Evolutionary conservation across 1,140 invertebrate species (phyloP), one percentile per base, ranked within the genome.

Genomic region (Calephelis nemesis): DNA sequence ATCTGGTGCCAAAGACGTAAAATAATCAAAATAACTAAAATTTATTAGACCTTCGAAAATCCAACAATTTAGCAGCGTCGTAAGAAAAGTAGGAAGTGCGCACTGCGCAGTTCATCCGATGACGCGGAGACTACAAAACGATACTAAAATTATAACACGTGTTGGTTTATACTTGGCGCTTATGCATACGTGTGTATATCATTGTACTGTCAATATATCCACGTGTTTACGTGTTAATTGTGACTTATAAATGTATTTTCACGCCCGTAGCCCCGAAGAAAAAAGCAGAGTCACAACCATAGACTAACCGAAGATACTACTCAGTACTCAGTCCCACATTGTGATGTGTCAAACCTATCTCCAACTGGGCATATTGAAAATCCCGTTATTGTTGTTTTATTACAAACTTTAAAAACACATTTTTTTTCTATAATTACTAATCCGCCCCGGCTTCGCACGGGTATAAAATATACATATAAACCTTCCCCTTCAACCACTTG

Each of bases 11-110:
- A 88, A 87, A 76, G 81, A 82, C 86, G 87, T 82, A 85, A 81
- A 70, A 85, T 79, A 74, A 77, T 77, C 62, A 77, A 89, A 88
- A 86, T 85, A 82, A 78, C 83, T 80, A 77, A 74, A 83, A 82
- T 81, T 74, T 67, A 65, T 45, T 58, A 58, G 47, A 54, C 30
- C 50, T 67, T 58, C 40, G 50, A 47, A 42, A 67, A 67, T 67
- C 10, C 12, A 19, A 50, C 49, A n/a, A 52, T 67, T 71, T 63
- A 19, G 71, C 65, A 58, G 65, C 63, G 71, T 74, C 67, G 74
- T 69, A 71, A 69, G 69, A 70, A 72, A 81, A 78, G 73, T 79
- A 75, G 79, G 81, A 77, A 83, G 74, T 78, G 75, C 65, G 65
- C 70, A 74, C 68, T 74, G 75, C 63, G 67, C 52, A 58, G 71